Conservation (phyloP, 2,888 invertebrate genomes). For the Dyspetes luteomarginatus region DNA sequence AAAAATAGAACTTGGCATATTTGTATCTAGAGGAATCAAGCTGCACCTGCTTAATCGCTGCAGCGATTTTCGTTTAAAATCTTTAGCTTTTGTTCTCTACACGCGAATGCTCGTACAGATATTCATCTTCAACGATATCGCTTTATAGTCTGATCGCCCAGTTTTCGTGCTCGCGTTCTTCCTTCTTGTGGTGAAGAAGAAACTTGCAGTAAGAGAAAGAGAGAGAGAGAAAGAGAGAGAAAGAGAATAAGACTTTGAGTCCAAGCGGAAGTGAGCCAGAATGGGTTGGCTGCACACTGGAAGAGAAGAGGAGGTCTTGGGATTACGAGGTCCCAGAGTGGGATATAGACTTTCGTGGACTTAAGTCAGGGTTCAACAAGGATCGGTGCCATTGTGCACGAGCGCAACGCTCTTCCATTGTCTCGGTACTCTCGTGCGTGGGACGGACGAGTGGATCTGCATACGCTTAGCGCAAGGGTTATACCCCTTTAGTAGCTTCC, state of each 20-base stretch:
- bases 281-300: slow-evolving; percentile 18
- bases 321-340: slow-evolving; percentile 80
- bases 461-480: slow-evolving; percentile 83
- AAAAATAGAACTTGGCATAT: not conserved
- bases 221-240: too few relatives aligned
- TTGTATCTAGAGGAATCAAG: not conserved
- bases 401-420: slow-evolving; percentile 78
- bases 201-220: not conserved
- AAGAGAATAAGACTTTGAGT: slow-evolving; percentile 17
- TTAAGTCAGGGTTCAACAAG: slow-evolving; percentile 84
- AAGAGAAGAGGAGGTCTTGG: slow-evolving; percentile 77
- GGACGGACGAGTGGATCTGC: slow-evolving; percentile 83
- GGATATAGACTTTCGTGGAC: slow-evolving; percentile 80
- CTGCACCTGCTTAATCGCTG: not conserved
- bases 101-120: not conserved
- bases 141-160: not conserved
- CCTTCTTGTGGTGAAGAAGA: not conserved
- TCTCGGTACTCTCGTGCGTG: slow-evolving; percentile 76
- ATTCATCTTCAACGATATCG: not conserved
- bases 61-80: not conserved
- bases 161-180: not conserved
- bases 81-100: not conserved
- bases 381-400: slow-evolving; percentile 82
- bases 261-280: slow-evolving; percentile 1
- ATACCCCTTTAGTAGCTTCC: slow-evolving; percentile 70